phyloP scores from a whole-genome alignment of 2,797 vertebrate genomes.

The Lepus townsendii region DNA sequence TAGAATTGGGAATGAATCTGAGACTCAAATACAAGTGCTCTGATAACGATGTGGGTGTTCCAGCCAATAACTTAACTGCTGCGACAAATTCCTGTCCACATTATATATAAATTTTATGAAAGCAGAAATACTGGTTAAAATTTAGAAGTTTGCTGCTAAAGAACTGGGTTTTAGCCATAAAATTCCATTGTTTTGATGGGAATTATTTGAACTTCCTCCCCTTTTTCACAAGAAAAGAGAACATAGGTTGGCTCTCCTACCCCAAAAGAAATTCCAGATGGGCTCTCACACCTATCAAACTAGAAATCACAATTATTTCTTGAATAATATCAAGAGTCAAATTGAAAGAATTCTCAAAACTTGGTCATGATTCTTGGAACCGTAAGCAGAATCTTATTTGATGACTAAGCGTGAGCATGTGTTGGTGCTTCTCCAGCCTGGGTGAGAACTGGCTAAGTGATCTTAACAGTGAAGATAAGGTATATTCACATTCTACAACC shows the following conservation, averaged over 20 bases:
- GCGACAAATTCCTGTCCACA: too few relatives aligned
- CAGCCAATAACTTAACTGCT: too few relatives aligned
- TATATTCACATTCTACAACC: not conserved
- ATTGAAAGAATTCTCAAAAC: conserved; percentile 2
- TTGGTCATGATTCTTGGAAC: conserved; percentile 29
- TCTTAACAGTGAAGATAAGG: not conserved
- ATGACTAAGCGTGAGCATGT: not conserved
- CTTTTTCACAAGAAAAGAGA: not conserved
- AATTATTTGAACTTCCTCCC: not conserved
- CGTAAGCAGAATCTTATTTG: not conserved
- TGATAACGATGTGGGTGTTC: too few relatives aligned
- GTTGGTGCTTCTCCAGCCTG: not conserved
- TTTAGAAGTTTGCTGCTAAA: conserved; percentile 36
- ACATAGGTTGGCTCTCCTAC: not conserved
- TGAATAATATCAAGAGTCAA: not conserved
- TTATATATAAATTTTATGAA: not conserved
- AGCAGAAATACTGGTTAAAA: not conserved
- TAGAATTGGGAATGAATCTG: too few relatives aligned
- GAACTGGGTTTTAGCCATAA: not conserved
- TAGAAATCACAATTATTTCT: not conserved
- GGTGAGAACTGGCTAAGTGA: not conserved
- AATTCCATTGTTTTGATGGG: conserved; percentile 1
- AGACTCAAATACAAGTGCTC: too few relatives aligned
- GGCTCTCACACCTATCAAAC: not conserved
- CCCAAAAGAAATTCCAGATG: not conserved